A percentile compares a stretch with the other conserved stretches of the same genome.
These are phyloP conservation scores for Cecropterus lyciades DNA, from an alignment of 1,140 invertebrate species.

Conservation along the genomic window DNA sequence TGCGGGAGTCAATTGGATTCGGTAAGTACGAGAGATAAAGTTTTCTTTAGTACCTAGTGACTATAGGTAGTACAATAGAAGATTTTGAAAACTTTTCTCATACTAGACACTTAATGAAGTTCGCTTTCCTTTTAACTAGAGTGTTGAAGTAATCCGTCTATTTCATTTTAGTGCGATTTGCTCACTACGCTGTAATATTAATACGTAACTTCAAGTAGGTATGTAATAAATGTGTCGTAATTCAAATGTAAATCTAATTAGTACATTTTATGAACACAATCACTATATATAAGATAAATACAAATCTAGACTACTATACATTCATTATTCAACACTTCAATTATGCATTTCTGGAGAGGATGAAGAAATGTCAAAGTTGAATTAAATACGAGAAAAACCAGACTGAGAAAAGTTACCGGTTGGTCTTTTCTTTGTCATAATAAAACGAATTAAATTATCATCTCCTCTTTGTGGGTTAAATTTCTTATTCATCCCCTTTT, in stretches of 20 bases:
- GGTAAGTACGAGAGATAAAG: not conserved
- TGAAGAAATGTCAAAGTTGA: slow-evolving; percentile 12
- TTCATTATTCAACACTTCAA: not conserved
- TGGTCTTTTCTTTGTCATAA: slow-evolving; percentile 25
- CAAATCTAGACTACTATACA: no score
- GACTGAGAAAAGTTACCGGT: slow-evolving; percentile 16
- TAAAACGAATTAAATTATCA: slow-evolving; percentile 27
- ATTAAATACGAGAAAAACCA: slow-evolving; percentile 21
- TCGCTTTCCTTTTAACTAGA: no score
- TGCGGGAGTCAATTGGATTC: slow-evolving; percentile 27
- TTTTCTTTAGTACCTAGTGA: not conserved
- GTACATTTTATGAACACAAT: no score
- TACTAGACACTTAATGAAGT: no score
- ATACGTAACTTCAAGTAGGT: no score
- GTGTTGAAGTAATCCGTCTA: no score
- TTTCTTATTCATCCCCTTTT: slow-evolving; percentile 17
- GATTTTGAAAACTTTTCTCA: not conserved
- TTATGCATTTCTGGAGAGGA: not conserved
- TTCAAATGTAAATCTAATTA: no score
- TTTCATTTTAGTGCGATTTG: no score
- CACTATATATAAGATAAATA: no score
- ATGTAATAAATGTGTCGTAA: no score
- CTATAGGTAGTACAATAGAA: not conserved
- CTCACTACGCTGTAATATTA: no score
- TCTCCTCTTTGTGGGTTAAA: slow-evolving; percentile 14